Percentiles rank a stretch among this genome's conserved stretches.
phyloP scores from a whole-genome alignment of 2,113 vertebrate genomes.

The Hypomesus transpacificus region DNA sequence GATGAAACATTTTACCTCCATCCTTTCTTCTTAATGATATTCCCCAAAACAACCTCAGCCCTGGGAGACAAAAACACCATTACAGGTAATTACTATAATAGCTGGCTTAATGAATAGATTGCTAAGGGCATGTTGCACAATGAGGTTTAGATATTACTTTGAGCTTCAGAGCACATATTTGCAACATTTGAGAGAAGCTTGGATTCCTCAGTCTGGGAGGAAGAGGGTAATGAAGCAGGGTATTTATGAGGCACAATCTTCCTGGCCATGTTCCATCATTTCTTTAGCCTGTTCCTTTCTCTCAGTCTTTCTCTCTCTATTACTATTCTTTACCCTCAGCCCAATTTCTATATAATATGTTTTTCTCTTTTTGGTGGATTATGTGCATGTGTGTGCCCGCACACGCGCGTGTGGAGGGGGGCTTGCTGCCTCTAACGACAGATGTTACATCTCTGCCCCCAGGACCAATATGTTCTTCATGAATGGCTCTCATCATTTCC shows the following conservation, averaged over 20 bases:
- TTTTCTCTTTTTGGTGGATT: constrained; percentile 3
- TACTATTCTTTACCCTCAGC: not conserved
- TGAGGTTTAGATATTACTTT: too few species aligned
- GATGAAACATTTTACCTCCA: constrained; percentile 81
- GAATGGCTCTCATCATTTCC: constrained; percentile 26
- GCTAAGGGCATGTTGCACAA: too few species aligned
- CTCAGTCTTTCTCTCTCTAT: not conserved
- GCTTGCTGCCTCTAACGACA: constrained; percentile 27
- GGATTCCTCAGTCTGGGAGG: not conserved
- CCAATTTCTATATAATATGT: not conserved
- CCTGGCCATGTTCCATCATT: too few species aligned
- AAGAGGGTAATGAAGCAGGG: constrained; percentile 35
- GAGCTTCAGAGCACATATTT: too few species aligned
- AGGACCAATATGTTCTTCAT: constrained; percentile 42
- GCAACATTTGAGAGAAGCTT: too few species aligned
- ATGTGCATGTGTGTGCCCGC: constrained; percentile 4
- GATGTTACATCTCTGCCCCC: constrained; percentile 41
- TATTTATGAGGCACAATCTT: not conserved
- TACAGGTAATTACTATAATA: not conserved
- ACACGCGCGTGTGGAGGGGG: constrained; percentile 1
- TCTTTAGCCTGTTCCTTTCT: not conserved
- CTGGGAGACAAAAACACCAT: constrained; percentile 50
- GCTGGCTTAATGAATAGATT: too few species aligned
- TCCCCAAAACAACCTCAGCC: constrained; percentile 85
- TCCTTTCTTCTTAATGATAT: constrained; percentile 93